Evolutionary conservation across 2,888 invertebrate genomes (phyloP).

Genomic region (Epinotia bilunana): DNA sequence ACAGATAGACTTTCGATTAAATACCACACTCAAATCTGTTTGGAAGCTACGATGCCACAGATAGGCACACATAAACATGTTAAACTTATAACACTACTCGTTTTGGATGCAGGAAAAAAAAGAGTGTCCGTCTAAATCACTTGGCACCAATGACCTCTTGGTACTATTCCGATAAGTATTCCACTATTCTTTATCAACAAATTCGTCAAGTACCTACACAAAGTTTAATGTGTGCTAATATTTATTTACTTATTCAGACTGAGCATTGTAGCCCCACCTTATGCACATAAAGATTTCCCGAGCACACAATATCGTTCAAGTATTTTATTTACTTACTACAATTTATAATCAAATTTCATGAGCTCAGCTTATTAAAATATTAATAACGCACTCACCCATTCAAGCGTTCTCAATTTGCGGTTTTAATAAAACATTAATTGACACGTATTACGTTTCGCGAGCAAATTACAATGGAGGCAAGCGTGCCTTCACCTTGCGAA

Average conservation of each 20-base stretch:
- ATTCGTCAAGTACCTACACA: conserved; percentile 53
- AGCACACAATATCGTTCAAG: conserved; percentile 19
- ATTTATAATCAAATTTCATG: conserved; percentile 48
- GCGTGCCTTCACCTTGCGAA: conserved; percentile 71
- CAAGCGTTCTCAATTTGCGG: conserved; percentile 64
- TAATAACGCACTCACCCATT: conserved; percentile 71
- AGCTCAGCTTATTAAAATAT: conserved; percentile 69
- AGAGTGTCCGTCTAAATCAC: too few relatives aligned
- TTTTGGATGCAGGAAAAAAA: too few relatives aligned
- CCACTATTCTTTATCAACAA: not conserved
- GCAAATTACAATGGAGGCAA: conserved; percentile 80
- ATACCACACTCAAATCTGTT: too few relatives aligned
- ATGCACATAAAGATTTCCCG: conserved; percentile 1
- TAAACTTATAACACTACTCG: too few relatives aligned
- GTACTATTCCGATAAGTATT: not conserved
- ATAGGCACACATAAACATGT: too few relatives aligned
- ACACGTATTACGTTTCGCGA: conserved; percentile 80
- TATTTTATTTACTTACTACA: conserved; percentile 26
- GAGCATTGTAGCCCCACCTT: conserved; percentile 12
- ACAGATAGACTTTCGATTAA: too few relatives aligned
- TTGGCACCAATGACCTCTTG: not conserved
- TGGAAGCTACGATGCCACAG: too few relatives aligned
- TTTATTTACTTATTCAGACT: not conserved
- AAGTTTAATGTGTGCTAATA: not conserved
- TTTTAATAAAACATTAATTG: conserved; percentile 82